Evolutionary conservation across 2,113 vertebrate genomes (phyloP), one percentile per base, ranked within the genome.

Genomic region (Mixornis gularis): DNA sequence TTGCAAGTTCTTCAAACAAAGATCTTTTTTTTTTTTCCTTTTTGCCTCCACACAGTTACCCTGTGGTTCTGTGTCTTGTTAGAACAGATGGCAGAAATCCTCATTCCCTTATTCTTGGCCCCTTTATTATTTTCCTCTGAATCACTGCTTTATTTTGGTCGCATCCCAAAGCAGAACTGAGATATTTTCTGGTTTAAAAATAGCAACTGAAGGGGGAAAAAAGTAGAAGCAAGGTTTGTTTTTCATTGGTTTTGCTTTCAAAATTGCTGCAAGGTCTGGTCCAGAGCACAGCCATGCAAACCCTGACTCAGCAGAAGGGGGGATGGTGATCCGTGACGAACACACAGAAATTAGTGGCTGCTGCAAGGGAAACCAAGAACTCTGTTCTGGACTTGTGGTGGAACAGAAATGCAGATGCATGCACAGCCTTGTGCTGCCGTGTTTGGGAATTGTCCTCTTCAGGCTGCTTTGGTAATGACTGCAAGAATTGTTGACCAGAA

Each of bases 181-280:
- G 81, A 72, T 41, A 17, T 87, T 87, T 87, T 87, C 60, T 64
- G n/a, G 9, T 87, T 91, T 76, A 69, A 93, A 93, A 91, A 85
- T 62, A 89, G 89, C 44, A 87, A 48, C 59, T 3, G 49, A 65
- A 38, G 49, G 43, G 69, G 46, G 36, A 48, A 48, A 77, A 69
- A 69, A 73, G 52, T 14, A 66, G 30, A 80, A 89, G 43, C 34
- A 40, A 80, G 52, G 13, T 55, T 92, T 13, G 3, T 5, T 58
- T 89, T 91, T 64, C 55, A 5, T 56, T 76, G 27, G 49, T 41
- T 89, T 92, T 91, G 20, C 38, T 79, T 92, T 87, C 70, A 53
- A 51, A 92, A 58, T 10, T 22, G 66, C 32, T 58, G 32, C 29
- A 52, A 46, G 44, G 36, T 72, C 58, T 76, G 46, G n/a, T 38